Conservation (phyloP, 37 sponge, comb jelly and placozoan genomes). For the Aphrocallistes beatrix region DNA sequence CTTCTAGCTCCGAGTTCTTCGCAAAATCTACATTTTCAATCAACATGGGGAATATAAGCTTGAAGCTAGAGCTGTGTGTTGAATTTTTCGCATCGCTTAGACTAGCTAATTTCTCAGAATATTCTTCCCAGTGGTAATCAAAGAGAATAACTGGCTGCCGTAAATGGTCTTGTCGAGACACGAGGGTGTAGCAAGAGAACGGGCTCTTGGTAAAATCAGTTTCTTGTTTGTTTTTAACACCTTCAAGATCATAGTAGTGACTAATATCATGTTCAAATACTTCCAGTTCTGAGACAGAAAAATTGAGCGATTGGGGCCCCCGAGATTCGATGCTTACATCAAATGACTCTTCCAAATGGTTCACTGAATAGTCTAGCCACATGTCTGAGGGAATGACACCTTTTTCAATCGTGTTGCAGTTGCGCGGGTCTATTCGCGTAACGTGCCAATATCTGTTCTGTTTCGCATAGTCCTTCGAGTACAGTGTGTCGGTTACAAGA, state of each 20-base stretch:
- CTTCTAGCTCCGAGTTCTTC: not conserved
- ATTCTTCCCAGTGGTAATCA: not conserved
- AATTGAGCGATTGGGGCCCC: not conserved
- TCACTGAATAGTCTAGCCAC: not conserved
- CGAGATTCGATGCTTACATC: not conserved
- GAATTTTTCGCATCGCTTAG: not conserved
- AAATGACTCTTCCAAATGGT: not conserved
- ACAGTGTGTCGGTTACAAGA: not conserved
- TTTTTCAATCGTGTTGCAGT: constrained; percentile 8
- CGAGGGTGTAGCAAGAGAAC: not conserved
- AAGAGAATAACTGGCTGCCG: not conserved
- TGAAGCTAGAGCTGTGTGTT: not conserved
- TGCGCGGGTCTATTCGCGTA: not conserved
- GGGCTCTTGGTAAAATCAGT: not conserved
- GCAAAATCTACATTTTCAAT: not conserved
- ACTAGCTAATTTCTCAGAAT: not conserved
- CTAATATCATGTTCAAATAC: not conserved
- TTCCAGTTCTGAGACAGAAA: not conserved
- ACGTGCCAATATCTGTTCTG: not conserved
- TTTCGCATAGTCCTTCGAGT: not conserved
- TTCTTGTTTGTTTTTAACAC: not conserved
- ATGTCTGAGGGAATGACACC: not conserved
- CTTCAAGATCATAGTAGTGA: not conserved
- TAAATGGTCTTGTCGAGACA: not conserved
- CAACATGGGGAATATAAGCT: not conserved